phyloP scores from a whole-genome alignment of 2,888 invertebrate genomes.

The Zygothrica quintamaculata region DNA sequence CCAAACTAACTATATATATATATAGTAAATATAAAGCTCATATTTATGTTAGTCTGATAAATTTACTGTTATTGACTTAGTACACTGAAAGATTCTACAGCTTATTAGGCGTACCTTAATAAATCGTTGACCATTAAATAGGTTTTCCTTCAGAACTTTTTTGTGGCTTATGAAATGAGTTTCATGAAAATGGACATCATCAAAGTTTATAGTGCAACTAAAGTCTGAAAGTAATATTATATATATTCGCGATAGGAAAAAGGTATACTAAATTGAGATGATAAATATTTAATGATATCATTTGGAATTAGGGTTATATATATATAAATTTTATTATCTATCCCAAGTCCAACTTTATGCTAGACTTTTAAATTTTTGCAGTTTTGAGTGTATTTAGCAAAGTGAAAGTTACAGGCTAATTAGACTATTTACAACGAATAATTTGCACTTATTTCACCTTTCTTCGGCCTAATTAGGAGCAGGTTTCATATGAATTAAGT shows the following conservation, averaged over 20 bases:
- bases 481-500: no score
- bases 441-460: no score
- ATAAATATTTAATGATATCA: no score
- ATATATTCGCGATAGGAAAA: neutral
- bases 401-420: no score
- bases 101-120: constrained; percentile 52
- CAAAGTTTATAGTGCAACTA: constrained; percentile 6
- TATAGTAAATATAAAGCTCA: constrained; percentile 1
- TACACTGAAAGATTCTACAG: constrained; percentile 28
- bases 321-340: no score
- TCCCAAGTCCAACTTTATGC: no score
- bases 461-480: neutral
- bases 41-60: constrained; percentile 43
- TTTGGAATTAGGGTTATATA: no score
- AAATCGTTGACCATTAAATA: constrained; percentile 46
- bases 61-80: constrained; percentile 74
- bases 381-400: no score
- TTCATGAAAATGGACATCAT: constrained; percentile 5
- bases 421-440: no score
- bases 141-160: constrained; percentile 7
- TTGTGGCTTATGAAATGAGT: constrained; percentile 16
- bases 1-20: neutral
- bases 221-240: neutral
- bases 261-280: no score
- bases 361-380: no score